phyloP scores from a whole-genome alignment of 1,140 invertebrate genomes.

The Macrobrachium nipponense region DNA sequence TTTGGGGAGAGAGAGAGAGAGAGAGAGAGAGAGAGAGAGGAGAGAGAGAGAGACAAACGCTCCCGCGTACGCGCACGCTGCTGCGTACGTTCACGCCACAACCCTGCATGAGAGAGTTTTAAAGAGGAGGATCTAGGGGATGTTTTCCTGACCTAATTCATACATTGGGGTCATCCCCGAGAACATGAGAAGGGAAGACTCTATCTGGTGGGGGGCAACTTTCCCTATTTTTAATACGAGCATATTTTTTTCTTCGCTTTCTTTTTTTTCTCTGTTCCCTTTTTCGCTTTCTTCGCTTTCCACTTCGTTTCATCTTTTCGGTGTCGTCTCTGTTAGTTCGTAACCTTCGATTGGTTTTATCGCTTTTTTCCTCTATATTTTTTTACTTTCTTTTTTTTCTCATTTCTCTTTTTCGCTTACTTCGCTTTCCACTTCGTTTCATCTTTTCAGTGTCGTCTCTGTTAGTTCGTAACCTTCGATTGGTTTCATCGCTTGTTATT shows the following conservation, averaged over 20 bases:
- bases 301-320: background rate
- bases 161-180: no score
- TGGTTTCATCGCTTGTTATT: no score
- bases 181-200: no score
- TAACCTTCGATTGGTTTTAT: background rate
- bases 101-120: no score
- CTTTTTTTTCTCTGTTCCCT: background rate
- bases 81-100: no score
- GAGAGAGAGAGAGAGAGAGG: no score
- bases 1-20: no score
- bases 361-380: background rate
- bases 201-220: background rate
- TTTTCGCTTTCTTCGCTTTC: background rate
- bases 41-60: no score
- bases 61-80: no score
- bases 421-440: background rate
- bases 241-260: background rate
- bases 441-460: background rate
- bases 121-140: no score
- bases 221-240: background rate
- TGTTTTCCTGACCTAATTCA: no score
- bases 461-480: background rate
- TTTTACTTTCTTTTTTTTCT: no score
- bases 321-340: background rate
- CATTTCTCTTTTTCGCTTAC: background rate